Evolutionary conservation across 2,888 invertebrate genomes (phyloP).

Genomic region (Crepidodera aurea): DNA sequence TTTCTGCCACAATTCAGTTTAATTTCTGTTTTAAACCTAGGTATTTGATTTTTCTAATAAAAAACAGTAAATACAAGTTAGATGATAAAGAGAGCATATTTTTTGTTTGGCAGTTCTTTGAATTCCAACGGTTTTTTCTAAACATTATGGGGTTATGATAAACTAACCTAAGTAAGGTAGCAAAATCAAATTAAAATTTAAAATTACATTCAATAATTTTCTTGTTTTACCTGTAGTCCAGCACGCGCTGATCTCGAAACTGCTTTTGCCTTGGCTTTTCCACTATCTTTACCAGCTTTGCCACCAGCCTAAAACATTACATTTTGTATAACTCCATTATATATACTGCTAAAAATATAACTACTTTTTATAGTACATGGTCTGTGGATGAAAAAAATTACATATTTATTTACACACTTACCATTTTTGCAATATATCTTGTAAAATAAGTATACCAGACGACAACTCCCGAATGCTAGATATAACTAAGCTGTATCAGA

Average conservation of each 20-base stretch:
- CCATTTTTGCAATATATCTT: constrained; percentile 55
- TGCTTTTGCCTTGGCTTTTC: constrained; percentile 99
- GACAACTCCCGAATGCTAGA: constrained; percentile 46
- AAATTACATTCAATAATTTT: background rate
- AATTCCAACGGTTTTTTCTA: background rate
- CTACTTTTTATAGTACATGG: background rate
- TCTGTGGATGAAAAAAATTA: background rate
- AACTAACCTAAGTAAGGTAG: constrained; percentile 19
- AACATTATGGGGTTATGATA: constrained; percentile 23
- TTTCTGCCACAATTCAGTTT: too few relatives aligned
- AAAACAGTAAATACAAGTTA: too few relatives aligned
- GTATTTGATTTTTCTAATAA: too few relatives aligned
- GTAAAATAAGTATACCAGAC: constrained; percentile 33
- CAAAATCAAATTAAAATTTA: background rate
- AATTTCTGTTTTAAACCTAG: too few relatives aligned
- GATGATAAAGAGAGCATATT: too few relatives aligned
- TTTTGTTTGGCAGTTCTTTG: too few relatives aligned
- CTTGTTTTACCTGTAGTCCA: constrained; percentile 92
- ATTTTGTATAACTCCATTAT: constrained; percentile 4
- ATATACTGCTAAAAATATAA: background rate
- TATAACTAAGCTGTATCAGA: constrained; percentile 43
- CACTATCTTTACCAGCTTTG: constrained; percentile 99
- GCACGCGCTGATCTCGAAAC: constrained; percentile 99
- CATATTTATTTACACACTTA: constrained; percentile 52
- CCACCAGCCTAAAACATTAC: constrained; percentile 91